These are phyloP conservation scores for Nemotelus pantherinus DNA, from an alignment of 2,888 invertebrate genomes.

Conservation along the genomic window DNA sequence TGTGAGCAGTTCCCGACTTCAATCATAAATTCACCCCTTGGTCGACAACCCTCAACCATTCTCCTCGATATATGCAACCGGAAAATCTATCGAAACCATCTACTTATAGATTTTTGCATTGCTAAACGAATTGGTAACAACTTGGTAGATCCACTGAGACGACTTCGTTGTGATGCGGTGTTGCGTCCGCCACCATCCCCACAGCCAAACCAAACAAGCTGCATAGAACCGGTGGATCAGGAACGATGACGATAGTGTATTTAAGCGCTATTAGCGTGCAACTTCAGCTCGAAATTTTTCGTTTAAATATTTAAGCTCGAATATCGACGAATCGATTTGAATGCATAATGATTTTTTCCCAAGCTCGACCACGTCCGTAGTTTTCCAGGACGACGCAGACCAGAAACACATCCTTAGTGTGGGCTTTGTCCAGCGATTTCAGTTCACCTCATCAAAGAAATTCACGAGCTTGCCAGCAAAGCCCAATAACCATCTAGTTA, in stretches of 20 bases:
- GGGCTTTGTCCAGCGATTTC: no score
- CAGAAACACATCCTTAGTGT: no score
- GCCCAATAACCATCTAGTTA: no score
- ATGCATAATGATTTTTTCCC: not conserved
- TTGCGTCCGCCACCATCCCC: not conserved
- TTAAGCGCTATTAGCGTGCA: not conserved
- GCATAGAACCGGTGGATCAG: no score
- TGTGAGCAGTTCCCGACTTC: no score
- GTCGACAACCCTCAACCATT: not conserved
- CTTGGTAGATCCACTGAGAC: no score
- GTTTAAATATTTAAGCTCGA: not conserved
- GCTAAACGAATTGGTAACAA: not conserved
- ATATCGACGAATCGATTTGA: constrained; percentile 23
- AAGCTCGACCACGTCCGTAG: not conserved
- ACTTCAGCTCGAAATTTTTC: not conserved
- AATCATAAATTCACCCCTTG: not conserved
- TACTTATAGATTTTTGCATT: not conserved
- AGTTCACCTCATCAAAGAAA: not conserved
- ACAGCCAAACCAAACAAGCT: no score
- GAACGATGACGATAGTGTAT: no score
- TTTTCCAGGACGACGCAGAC: not conserved
- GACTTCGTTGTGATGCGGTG: not conserved
- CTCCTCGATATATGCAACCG: not conserved
- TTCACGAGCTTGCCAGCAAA: not conserved
- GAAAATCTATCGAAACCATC: not conserved